Evolutionary conservation across 2,113 vertebrate genomes (phyloP).

Genomic region (Phaethon lepturus): DNA sequence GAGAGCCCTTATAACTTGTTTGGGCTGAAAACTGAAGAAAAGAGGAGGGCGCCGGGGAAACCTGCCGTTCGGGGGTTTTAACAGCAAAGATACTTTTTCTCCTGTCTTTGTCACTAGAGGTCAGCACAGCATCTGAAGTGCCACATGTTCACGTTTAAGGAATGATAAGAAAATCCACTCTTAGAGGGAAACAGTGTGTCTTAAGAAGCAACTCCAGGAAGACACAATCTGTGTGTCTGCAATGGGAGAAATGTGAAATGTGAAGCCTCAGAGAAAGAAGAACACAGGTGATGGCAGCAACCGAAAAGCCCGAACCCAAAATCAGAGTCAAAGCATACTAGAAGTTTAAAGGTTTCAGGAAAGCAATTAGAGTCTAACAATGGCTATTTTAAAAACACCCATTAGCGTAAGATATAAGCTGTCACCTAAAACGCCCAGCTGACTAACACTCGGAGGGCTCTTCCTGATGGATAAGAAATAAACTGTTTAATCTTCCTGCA

Average conservation of each 20-base stretch:
- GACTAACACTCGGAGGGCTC: background rate
- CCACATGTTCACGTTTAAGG: background rate
- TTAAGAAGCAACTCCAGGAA: background rate
- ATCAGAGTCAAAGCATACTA: background rate
- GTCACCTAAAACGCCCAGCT: background rate
- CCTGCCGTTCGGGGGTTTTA: rapidly evolving
- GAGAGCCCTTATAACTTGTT: background rate
- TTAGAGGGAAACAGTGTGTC: background rate
- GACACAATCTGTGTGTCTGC: background rate
- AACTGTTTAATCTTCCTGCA: background rate
- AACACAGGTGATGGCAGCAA: background rate
- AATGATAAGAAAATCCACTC: background rate
- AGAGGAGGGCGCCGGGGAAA: rapidly evolving
- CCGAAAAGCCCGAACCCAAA: background rate
- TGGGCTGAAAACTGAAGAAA: background rate
- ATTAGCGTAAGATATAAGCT: background rate
- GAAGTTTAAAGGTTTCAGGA: background rate
- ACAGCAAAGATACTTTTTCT: background rate
- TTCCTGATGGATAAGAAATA: background rate
- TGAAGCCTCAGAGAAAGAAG: background rate
- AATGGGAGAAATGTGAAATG: background rate
- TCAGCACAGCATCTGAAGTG: conserved; percentile 34
- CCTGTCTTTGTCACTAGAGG: conserved; percentile 45
- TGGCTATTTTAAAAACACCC: background rate
- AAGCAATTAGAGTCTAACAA: background rate